Evolutionary conservation across 2,888 invertebrate genomes (phyloP).

Genomic region (Vanessa cardui): DNA sequence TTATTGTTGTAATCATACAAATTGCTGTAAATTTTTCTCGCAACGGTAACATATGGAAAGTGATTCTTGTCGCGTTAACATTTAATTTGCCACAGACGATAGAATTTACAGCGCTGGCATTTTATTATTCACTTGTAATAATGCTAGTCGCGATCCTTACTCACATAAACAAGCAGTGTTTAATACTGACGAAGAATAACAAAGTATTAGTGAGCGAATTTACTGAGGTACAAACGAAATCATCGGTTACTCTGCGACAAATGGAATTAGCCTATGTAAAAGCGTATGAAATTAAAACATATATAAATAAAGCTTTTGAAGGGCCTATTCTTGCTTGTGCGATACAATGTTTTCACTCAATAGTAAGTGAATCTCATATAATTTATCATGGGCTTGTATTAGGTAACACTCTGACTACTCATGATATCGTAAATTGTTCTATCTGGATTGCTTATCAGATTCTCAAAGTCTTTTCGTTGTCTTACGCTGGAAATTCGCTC

Average conservation of each 20-base stretch:
- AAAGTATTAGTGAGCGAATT: constrained; percentile 37
- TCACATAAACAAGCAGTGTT: constrained; percentile 52
- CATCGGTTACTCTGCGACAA: constrained; percentile 50
- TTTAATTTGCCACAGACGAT: constrained; percentile 64
- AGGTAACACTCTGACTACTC: constrained; percentile 47
- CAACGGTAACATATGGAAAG: constrained; percentile 60
- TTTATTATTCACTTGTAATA: constrained; percentile 58
- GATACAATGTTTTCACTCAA: constrained; percentile 66
- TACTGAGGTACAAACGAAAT: constrained; percentile 46
- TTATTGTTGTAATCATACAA: constrained; percentile 49
- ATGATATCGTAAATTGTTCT: constrained; percentile 60
- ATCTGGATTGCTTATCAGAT: constrained; percentile 68
- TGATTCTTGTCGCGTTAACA: constrained; percentile 55
- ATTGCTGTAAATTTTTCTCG: constrained; percentile 57
- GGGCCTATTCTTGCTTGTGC: constrained; percentile 59
- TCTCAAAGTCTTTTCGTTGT: constrained; percentile 60
- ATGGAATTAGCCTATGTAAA: constrained; percentile 59
- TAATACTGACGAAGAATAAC: constrained; percentile 41
- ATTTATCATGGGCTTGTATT: constrained; percentile 62
- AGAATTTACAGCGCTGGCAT: constrained; percentile 57
- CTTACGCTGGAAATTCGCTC: constrained; percentile 57
- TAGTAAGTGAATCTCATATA: constrained; percentile 66
- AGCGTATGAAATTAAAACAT: constrained; percentile 55
- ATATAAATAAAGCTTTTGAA: constrained; percentile 61
- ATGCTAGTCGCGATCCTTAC: constrained; percentile 54